phyloP scores from a whole-genome alignment of 2,113 vertebrate species.

The Struthidea cinerea region DNA sequence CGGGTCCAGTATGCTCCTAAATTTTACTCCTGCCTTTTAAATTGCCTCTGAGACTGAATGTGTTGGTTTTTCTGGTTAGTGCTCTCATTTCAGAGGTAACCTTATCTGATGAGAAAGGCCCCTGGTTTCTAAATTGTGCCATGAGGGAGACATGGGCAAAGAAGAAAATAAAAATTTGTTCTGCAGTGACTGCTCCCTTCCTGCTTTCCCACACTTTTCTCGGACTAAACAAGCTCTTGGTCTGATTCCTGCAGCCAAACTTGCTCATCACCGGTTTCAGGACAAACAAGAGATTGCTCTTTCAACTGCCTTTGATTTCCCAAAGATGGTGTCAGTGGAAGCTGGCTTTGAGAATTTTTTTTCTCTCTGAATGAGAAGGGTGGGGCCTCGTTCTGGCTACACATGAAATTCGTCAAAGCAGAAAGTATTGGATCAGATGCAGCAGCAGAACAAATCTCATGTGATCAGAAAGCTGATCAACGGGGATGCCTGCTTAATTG shows the following conservation, averaged over 20 bases:
- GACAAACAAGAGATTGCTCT: constrained; percentile 27
- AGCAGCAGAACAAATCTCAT: constrained; percentile 50
- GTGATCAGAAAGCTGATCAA: constrained; percentile 65
- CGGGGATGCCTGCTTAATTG: constrained; percentile 56
- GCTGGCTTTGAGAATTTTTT: not conserved
- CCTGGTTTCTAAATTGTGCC: not conserved
- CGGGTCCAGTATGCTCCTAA: not conserved
- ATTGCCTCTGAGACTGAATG: not conserved
- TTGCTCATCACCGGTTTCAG: constrained; percentile 51
- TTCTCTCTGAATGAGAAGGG: constrained; percentile 7
- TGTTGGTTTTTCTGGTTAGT: not conserved
- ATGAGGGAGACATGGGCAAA: not conserved
- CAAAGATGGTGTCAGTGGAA: not conserved
- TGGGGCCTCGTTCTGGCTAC: constrained; percentile 15
- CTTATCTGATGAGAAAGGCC: constrained; percentile 23
- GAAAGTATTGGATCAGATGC: constrained; percentile 22
- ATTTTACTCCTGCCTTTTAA: not conserved
- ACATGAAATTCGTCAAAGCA: constrained; percentile 20
- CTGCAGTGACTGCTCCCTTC: not conserved
- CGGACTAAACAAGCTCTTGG: not conserved
- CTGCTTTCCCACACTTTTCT: constrained; percentile 27
- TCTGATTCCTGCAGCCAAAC: constrained; percentile 16
- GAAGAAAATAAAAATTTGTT: not conserved
- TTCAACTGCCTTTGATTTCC: constrained; percentile 35
- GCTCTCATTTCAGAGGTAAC: constrained; percentile 10